Percentiles rank a stretch among this genome's conserved stretches.
phyloP scores from a whole-genome alignment of 2,888 invertebrate genomes.

The Candidula unifasciata region DNA sequence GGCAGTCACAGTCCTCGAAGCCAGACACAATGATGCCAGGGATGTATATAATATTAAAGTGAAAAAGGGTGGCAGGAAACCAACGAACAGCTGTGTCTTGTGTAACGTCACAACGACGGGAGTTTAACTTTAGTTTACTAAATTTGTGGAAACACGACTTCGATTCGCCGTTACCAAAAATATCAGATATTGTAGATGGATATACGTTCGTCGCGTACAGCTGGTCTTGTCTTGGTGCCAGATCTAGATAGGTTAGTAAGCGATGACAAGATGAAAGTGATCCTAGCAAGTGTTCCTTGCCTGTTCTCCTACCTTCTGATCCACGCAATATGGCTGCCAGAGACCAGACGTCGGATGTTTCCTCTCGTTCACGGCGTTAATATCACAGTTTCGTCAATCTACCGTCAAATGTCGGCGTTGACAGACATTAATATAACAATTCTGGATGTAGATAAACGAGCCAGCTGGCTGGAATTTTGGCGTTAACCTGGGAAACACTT shows the following conservation, averaged over 20 bases:
- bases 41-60: no score
- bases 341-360: constrained; percentile 35
- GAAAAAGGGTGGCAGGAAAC: no score
- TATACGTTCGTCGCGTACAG: no score
- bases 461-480: not conserved
- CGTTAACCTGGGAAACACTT: not conserved
- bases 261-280: not conserved
- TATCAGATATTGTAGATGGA: no score
- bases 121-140: no score
- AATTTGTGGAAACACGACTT: no score
- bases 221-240: not conserved
- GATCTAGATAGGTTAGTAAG: not conserved
- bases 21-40: no score
- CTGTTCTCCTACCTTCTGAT: not conserved
- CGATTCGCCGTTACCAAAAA: no score
- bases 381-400: not conserved
- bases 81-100: no score
- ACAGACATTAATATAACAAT: not conserved
- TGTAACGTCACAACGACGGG: no score
- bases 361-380: not conserved
- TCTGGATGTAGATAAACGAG: not conserved
- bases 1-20: no score
- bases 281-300: not conserved
- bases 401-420: no score
- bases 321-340: constrained; percentile 40